A percentile compares a stretch with the other conserved stretches of the same genome.
Evolutionary conservation across 92 coral and sea anemone genomes (phyloP).

Genomic region (Chrysogorgia sp.): DNA sequence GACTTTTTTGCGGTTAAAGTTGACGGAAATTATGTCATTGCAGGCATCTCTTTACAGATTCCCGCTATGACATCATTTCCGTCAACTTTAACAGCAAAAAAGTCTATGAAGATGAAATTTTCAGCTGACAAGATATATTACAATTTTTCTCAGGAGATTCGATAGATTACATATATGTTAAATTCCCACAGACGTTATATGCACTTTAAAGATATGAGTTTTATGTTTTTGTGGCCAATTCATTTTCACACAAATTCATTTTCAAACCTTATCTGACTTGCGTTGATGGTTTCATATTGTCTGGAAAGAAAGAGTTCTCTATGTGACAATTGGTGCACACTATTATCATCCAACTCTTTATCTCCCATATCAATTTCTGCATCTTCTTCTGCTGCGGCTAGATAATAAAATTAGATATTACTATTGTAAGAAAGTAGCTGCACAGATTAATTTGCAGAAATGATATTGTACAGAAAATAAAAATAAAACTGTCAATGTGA

Average conservation of each 20-base stretch:
- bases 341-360: slow-evolving; percentile 82
- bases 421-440: no score
- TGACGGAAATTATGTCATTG: no score
- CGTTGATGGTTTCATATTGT: slow-evolving; percentile 97
- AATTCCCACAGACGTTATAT: no score
- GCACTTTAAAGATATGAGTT: no score
- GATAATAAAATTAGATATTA: slow-evolving; percentile 27
- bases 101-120: no score
- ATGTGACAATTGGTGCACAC: slow-evolving; percentile 91
- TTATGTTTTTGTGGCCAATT: not conserved
- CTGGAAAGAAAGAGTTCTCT: slow-evolving; percentile 95
- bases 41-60: not conserved
- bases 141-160: no score
- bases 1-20: no score
- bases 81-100: no score
- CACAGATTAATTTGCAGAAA: not conserved
- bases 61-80: not conserved
- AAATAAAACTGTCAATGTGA: not conserved
- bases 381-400: slow-evolving; percentile 91
- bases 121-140: no score
- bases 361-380: slow-evolving; percentile 99
- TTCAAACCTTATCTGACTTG: slow-evolving; percentile 95
- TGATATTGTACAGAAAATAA: not conserved
- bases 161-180: no score
- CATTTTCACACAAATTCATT: not conserved